Base-by-base conservation (phyloP, 2,888 invertebrate genomes). In the Leptinotarsa haldemani region DNA sequence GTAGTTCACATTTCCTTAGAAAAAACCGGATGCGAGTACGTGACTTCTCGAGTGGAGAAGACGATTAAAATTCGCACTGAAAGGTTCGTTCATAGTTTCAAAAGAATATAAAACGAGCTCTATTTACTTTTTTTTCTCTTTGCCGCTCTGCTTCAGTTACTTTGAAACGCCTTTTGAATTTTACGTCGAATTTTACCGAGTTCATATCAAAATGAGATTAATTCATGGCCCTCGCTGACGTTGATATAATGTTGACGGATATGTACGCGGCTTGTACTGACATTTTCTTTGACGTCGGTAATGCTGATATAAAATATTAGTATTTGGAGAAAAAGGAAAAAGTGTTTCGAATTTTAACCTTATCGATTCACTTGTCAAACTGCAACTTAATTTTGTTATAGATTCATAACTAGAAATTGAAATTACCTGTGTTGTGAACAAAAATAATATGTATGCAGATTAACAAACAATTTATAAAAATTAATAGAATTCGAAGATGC, bases 51-150 rank as follows among this genome's bases (percentile, higher is more conserved):
- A 72, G 67, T 67, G n/a, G 48, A 46, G 47, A 63, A 30, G 22
- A 25, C 58, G 66, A 67, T 67, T 68, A 63, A 71, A 71, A 66
- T 66, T 66, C 22, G 58, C 71, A 63, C 25, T 63, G 20, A 50
- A 52, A 22, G 50, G 47, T 58, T 58, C 65, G 47, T 16, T 48
- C 56, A 56, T 61, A 40, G 22, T 58, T 22, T 71, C 71, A 67
- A 71, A 71, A 63, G 61, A 72, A 72, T 72, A 61, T 48, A 68
- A 67, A 72, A 61, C 63, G 52, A 12, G 40, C n/a, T 16, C 61
- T 40, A 25, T 61, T 40, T 61, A 58, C 47, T 61, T 22, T 16
- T 40, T 69, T 69, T 69, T 69, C 61, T 12, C 61, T 63, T 48
- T 61, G 47, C 56, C 46, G 63, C 25, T 40, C 9, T 56, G 25